Conservation (phyloP, 2,888 invertebrate genomes). For the Lymantria dispar region DNA sequence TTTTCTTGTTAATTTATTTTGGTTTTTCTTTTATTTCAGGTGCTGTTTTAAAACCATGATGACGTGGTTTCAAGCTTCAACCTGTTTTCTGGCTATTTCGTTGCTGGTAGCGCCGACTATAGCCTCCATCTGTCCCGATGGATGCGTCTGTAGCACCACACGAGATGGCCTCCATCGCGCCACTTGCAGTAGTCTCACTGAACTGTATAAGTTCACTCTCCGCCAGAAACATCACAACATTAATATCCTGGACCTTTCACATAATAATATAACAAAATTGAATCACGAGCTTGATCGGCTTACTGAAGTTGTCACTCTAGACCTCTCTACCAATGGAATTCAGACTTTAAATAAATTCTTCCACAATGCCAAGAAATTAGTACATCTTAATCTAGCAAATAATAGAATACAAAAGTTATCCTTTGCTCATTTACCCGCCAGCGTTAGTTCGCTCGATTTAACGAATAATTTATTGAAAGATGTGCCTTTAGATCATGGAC, state of each 20-base stretch:
- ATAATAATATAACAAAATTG: constrained; percentile 82
- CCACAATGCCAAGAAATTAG: constrained; percentile 79
- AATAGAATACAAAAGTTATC: constrained; percentile 82
- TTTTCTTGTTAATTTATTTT: background rate
- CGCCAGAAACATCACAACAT: constrained; percentile 77
- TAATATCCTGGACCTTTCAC: constrained; percentile 84
- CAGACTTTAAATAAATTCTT: constrained; percentile 82
- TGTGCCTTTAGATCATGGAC: constrained; percentile 82
- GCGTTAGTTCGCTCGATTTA: constrained; percentile 84
- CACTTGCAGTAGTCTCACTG: constrained; percentile 86
- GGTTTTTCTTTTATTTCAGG: constrained; percentile 60
- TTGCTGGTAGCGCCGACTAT: constrained; percentile 52
- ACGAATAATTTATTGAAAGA: constrained; percentile 83
- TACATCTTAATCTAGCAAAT: constrained; percentile 83
- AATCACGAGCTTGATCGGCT: constrained; percentile 82
- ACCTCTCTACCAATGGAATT: constrained; percentile 84
- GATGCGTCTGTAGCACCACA: constrained; percentile 82
- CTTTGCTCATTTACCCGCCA: constrained; percentile 77
- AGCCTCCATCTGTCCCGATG: constrained; percentile 74
- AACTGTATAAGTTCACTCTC: constrained; percentile 85
- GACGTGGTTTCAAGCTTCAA: constrained; percentile 53
- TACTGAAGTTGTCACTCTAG: constrained; percentile 83
- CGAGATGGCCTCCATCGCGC: constrained; percentile 87
- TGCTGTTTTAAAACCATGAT: constrained; percentile 57
- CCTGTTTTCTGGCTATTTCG: constrained; percentile 55